Conservation (phyloP, 2,888 invertebrate genomes). For the Cabera pusaria region DNA sequence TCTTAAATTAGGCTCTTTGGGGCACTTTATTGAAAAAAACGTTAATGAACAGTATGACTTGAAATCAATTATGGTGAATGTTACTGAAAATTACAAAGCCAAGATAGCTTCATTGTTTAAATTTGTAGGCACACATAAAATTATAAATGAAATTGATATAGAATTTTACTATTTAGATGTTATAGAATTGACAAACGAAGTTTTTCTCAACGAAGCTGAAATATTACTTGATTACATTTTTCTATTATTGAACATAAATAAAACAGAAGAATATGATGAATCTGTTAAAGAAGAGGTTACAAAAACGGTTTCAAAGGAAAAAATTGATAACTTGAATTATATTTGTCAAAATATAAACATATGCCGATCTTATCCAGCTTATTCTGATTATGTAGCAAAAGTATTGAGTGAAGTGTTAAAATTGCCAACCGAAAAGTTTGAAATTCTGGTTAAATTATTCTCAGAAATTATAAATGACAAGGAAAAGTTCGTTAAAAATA, state of each 20-base stretch:
- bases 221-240: no score
- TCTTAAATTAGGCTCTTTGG: no score
- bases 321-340: conserved; percentile 1
- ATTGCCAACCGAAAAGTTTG: conserved; percentile 35
- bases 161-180: conserved; percentile 5
- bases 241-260: no score
- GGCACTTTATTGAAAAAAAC: no score
- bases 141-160: conserved; percentile 1
- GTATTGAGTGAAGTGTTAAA: conserved; percentile 38
- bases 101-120: conserved; percentile 3
- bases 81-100: not conserved
- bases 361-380: conserved; percentile 45
- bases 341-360: conserved; percentile 22
- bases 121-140: not conserved
- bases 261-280: not conserved
- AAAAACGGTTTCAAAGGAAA: not conserved
- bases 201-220: not conserved
- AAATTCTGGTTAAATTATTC: conserved; percentile 17
- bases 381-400: conserved; percentile 41
- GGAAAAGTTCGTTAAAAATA: conserved; percentile 27
- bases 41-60: no score
- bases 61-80: no score
- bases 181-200: conserved; percentile 1
- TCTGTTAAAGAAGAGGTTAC: no score
- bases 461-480: conserved; percentile 22